Evolutionary conservation across 1,140 invertebrate species (phyloP).

Genomic region (Vollenhovia emeryi): DNA sequence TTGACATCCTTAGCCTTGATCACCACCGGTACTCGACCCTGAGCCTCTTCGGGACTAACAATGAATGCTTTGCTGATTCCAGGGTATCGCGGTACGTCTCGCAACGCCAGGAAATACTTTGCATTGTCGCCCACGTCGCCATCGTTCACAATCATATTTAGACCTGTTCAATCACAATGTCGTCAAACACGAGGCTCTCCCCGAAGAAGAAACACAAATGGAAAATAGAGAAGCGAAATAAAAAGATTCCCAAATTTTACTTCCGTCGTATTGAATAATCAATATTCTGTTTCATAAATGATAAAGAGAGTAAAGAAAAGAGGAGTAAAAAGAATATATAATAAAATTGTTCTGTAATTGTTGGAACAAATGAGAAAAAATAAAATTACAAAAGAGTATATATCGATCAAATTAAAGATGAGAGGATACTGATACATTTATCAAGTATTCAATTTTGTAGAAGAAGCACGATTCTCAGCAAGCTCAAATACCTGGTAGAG

Average conservation of each 20-base stretch:
- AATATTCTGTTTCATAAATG: neutral
- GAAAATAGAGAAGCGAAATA: neutral
- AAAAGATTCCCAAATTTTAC: neutral
- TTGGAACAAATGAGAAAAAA: neutral
- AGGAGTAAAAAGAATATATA: too few relatives aligned
- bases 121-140: slow-evolving; percentile 91
- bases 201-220: neutral
- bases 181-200: neutral
- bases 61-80: slow-evolving; percentile 87
- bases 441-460: neutral
- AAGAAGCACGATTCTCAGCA: neutral
- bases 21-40: slow-evolving; percentile 91
- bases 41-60: slow-evolving; percentile 88
- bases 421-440: neutral
- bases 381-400: neutral
- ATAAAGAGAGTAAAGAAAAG: slow-evolving; percentile 24
- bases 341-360: neutral
- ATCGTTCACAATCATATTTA: slow-evolving; percentile 92
- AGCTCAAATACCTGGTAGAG: slow-evolving; percentile 84
- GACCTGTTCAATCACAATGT: slow-evolving; percentile 82
- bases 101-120: slow-evolving; percentile 88
- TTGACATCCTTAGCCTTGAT: slow-evolving; percentile 89
- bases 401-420: neutral
- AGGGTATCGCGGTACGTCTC: slow-evolving; percentile 87
- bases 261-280: neutral